Base-by-base conservation (phyloP, 2,888 invertebrate genomes). In the Tuta absoluta region DNA sequence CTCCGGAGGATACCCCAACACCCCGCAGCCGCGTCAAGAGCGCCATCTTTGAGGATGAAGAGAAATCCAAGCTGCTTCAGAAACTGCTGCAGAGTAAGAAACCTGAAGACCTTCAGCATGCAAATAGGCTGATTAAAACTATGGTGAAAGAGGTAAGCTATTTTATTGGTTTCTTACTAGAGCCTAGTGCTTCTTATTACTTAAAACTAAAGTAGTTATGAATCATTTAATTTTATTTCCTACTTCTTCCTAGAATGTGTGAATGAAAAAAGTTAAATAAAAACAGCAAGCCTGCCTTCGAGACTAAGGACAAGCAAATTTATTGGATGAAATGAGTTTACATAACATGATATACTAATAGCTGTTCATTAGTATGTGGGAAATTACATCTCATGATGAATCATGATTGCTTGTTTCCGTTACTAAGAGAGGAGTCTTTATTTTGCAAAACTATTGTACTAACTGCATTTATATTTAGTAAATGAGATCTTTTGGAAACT, bases 111-210 rank as follows among this genome's bases (percentile, higher is more conserved):
- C 92, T 98, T 14, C 97, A 98, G 87, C 97, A 98, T 74, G 99
- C 99, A 0, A 99, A 99, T 88, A 94, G 97, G 80, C 93, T 99
- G 60, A 98, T 99, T 72, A 98, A 99, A 85, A 96, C 95, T 78
- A 97, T 99, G 94, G 98, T 99, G 49, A 95, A 96, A 87, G 98
- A 98, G 93, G 98, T 95, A 81, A 79, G 84, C 78, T 49, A n/a
- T 19, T 7, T 21, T 19, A 17, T 41, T 21, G 10, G n/a, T 14
- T 41, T 41, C 12, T 41, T 41, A 41, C 12, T 11, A 37, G 37
- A 37, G 12, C 12, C 12, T 5, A 37, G 8, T n/a, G n/a, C n/a
- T n/a, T n/a, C n/a, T n/a, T n/a, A n/a, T n/a, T n/a, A n/a, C n/a
- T n/a, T n/a, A n/a, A n/a, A n/a, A n/a, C n/a, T n/a, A n/a, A n/a